A percentile compares a stretch with the other conserved stretches of the same genome.
phyloP scores from a whole-genome alignment of 2,113 vertebrate genomes.

The Thalassoma bifasciatum region DNA sequence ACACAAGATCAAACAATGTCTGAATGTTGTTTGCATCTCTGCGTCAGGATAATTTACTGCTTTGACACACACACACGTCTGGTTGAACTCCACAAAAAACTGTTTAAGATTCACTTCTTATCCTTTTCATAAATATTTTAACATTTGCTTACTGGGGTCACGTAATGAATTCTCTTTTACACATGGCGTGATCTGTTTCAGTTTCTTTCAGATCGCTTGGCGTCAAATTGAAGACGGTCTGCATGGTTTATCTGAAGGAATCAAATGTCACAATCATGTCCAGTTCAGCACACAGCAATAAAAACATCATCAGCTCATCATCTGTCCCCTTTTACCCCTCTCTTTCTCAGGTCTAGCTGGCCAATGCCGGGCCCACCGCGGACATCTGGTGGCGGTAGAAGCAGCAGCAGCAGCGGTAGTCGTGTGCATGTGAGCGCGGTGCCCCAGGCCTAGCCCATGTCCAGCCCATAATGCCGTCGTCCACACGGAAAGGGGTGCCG shows the following conservation, averaged over 20 bases:
- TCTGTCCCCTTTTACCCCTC: neutral
- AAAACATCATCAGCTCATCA: slow-evolving; percentile 4
- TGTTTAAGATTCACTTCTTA: neutral
- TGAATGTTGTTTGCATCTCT: neutral
- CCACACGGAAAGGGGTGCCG: slow-evolving; percentile 80
- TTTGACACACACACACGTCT: neutral
- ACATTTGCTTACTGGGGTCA: neutral
- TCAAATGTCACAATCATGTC: neutral
- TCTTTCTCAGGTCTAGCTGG: slow-evolving; percentile 66
- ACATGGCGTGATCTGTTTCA: neutral
- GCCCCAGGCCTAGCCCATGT: slow-evolving; percentile 70
- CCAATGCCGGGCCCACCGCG: slow-evolving; percentile 81
- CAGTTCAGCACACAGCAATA: neutral
- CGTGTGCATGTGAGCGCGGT: slow-evolving; percentile 73
- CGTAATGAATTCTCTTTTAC: neutral
- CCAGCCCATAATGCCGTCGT: slow-evolving; percentile 85
- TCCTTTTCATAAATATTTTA: neutral
- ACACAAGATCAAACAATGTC: slow-evolving; percentile 26
- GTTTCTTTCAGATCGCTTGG: neutral
- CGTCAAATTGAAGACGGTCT: neutral
- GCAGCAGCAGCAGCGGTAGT: slow-evolving; percentile 73
- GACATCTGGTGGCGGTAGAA: slow-evolving; percentile 69
- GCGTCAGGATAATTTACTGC: slow-evolving; percentile 10
- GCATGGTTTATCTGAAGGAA: neutral
- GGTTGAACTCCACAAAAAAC: neutral